Evolutionary conservation across 2,113 vertebrate species (phyloP).

Genomic region (Osmerus mordax): DNA sequence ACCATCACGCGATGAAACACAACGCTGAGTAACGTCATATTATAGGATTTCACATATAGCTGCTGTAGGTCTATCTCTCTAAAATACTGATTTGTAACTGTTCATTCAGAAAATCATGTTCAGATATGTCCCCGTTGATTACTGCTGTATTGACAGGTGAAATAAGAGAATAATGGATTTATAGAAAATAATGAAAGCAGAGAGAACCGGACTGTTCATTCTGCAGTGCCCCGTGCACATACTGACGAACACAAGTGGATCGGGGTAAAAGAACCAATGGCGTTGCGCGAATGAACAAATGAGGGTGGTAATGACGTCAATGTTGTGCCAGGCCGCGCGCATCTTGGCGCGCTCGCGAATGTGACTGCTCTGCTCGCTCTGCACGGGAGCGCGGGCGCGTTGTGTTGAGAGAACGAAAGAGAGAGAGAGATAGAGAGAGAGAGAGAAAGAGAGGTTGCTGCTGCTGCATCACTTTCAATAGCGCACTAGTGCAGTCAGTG

Average conservation of each 20-base stretch:
- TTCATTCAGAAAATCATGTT: background rate
- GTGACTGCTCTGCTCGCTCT: too few species aligned
- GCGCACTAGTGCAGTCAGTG: constrained; percentile 51
- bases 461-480: constrained; percentile 20
- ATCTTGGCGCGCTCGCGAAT: constrained; percentile 33
- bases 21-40: too few species aligned
- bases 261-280: constrained; percentile 41
- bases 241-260: constrained; percentile 22
- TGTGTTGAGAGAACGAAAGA: constrained; percentile 50
- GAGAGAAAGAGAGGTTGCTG: background rate
- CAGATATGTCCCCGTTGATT: constrained; percentile 20
- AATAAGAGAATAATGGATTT: too few species aligned
- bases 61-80: too few species aligned
- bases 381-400: constrained; percentile 17
- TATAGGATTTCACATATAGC: too few species aligned
- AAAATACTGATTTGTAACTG: too few species aligned
- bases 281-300: constrained; percentile 62
- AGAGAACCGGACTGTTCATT: constrained; percentile 52
- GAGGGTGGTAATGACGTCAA: constrained; percentile 68
- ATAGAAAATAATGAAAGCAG: constrained; percentile 35
- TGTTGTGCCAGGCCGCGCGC: constrained; percentile 38
- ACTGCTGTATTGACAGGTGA: too few species aligned
- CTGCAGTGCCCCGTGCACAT: constrained; percentile 58
- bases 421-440: constrained; percentile 15
- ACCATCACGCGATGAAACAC: too few species aligned